phyloP scores from a whole-genome alignment of 2,888 invertebrate species.

The Oscheius sp. region DNA sequence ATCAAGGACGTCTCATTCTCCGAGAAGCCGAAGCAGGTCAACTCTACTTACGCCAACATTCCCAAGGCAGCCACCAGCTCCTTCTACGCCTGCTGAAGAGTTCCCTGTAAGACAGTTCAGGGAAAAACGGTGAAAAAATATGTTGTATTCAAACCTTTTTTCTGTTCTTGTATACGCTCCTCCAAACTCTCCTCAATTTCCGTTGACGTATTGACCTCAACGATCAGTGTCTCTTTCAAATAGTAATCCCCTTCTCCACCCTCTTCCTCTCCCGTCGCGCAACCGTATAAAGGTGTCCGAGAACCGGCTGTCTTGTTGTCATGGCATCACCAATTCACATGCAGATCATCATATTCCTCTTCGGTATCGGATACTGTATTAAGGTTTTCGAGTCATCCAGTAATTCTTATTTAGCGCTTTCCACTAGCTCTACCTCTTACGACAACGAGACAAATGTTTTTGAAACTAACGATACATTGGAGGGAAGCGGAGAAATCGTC shows the following conservation, averaged over 20 bases:
- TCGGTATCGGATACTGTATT: not conserved
- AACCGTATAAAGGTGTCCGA: not conserved
- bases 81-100: conserved; percentile 9
- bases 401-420: not conserved
- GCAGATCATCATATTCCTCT: not conserved
- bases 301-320: not conserved
- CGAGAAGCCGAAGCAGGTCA: not conserved
- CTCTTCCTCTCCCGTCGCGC: not conserved
- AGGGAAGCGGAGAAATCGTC: conserved; percentile 9
- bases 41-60: conserved; percentile 26
- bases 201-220: conserved; percentile 8
- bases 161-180: too few relatives aligned
- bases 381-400: not conserved
- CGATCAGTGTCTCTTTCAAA: not conserved
- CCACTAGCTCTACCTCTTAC: not conserved
- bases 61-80: conserved; percentile 13
- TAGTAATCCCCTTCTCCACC: not conserved
- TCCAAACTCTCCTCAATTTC: not conserved
- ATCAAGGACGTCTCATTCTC: conserved; percentile 1
- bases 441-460: not conserved
- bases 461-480: not conserved
- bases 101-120: not conserved
- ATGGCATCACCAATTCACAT: not conserved
- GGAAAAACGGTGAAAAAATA: too few relatives aligned
- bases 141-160: too few relatives aligned